Conservation (phyloP, 2,888 invertebrate genomes). For the Parascotia fuliginaria region DNA sequence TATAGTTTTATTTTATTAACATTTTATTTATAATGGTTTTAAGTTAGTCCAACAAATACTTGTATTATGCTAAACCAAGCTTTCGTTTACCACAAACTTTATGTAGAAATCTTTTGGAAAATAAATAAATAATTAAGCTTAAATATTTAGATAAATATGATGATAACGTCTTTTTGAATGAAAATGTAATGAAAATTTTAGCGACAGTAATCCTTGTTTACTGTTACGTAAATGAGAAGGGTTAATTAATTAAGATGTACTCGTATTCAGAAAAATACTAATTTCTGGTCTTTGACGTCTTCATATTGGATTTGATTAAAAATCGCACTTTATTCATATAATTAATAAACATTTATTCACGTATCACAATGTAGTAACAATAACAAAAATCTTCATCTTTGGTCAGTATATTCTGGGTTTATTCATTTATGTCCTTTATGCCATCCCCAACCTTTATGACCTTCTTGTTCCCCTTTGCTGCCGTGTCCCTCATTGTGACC, state of each 20-base stretch:
- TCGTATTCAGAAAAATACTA: slow-evolving; percentile 9
- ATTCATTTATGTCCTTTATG: slow-evolving; percentile 76
- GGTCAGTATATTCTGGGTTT: slow-evolving; percentile 8
- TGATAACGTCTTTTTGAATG: slow-evolving; percentile 9
- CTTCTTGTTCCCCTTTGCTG: slow-evolving; percentile 91
- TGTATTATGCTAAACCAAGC: not conserved
- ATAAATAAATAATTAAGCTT: not conserved
- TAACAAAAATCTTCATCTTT: slow-evolving; percentile 56
- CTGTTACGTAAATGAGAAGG: slow-evolving; percentile 10
- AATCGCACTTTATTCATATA: slow-evolving; percentile 1
- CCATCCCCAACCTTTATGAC: slow-evolving; percentile 92
- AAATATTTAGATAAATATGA: not conserved
- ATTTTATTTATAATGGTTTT: slow-evolving; percentile 8
- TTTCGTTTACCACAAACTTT: not conserved
- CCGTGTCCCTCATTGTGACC: slow-evolving; percentile 89
- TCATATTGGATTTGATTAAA: not conserved
- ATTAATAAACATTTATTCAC: slow-evolving; percentile 46
- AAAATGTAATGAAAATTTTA: slow-evolving; percentile 25
- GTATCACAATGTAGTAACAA: slow-evolving; percentile 73
- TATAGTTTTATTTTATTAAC: slow-evolving; percentile 2
- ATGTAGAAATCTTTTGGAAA: not conserved
- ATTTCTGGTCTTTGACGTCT: slow-evolving; percentile 4
- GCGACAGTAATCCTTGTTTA: slow-evolving; percentile 19
- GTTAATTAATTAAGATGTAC: slow-evolving; percentile 14
- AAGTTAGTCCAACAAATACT: not conserved